Conservation (phyloP, 2,113 vertebrate genomes). For the Periophthalmus modestus region DNA sequence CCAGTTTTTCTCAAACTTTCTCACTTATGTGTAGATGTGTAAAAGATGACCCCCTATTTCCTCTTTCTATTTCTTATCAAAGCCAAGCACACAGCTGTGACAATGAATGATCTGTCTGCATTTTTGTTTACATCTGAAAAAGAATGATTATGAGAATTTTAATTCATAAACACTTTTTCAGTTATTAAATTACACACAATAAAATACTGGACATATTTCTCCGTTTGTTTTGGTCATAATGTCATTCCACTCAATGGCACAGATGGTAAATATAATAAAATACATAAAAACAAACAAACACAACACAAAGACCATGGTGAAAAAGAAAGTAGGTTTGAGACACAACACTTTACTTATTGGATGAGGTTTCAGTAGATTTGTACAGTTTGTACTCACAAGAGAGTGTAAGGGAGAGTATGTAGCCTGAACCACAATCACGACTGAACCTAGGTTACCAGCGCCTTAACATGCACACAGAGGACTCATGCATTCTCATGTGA, state of each 20-base stretch:
- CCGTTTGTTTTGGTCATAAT: neutral
- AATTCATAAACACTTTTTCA: neutral
- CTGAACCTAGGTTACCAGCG: too few species aligned
- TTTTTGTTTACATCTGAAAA: conserved; percentile 5
- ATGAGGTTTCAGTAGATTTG: neutral
- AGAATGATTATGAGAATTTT: neutral
- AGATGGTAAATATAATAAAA: neutral
- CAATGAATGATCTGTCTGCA: neutral
- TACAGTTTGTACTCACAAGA: neutral
- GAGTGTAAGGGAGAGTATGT: too few species aligned
- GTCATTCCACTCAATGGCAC: neutral
- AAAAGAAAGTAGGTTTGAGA: neutral
- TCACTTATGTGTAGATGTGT: neutral
- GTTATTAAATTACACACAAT: neutral
- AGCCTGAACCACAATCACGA: too few species aligned
- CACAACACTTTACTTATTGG: neutral
- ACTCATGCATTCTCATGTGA: too few species aligned
- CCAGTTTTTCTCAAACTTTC: conserved; percentile 6
- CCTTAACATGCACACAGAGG: too few species aligned
- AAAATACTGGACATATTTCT: neutral
- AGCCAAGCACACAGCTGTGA: neutral
- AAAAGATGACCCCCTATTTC: conserved; percentile 6
- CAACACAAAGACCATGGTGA: neutral
- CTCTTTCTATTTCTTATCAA: neutral
- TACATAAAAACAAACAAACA: neutral